Conservation (phyloP, 2,797 vertebrate genomes). For the Morus bassanus region DNA sequence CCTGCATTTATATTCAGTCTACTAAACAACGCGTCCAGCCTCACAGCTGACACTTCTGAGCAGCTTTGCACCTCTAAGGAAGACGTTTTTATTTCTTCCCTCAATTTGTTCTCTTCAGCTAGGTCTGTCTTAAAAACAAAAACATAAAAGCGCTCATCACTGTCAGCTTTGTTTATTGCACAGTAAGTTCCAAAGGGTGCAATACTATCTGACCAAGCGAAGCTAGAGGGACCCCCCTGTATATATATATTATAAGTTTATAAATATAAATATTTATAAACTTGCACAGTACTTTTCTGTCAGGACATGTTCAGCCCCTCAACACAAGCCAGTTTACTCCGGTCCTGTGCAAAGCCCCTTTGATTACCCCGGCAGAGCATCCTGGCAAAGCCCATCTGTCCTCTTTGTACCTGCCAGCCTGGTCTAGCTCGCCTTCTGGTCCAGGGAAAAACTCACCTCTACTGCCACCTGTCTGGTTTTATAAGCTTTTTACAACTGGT, state of each 20-base stretch:
- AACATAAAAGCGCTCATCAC: background rate
- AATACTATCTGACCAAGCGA: background rate
- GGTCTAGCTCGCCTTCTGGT: background rate
- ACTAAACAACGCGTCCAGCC: background rate
- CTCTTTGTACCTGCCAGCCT: background rate
- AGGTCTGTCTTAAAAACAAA: background rate
- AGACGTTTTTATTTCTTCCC: background rate
- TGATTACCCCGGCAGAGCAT: fast-evolving
- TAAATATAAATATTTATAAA: background rate
- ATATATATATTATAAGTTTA: too few species aligned
- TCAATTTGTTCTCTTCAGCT: background rate
- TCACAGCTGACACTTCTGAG: background rate
- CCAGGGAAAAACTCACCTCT: background rate
- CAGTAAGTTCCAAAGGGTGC: background rate
- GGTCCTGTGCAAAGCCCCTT: background rate
- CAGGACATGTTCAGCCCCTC: background rate
- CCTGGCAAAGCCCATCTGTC: background rate
- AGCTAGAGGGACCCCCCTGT: background rate
- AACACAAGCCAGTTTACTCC: background rate
- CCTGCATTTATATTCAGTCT: background rate
- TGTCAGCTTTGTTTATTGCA: background rate
- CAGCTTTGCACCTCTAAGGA: background rate
- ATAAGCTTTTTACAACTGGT: background rate
- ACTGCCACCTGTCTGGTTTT: background rate
- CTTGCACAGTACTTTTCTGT: background rate